phyloP scores from a whole-genome alignment of 2,888 invertebrate species.

The Luperina nickerlii region DNA sequence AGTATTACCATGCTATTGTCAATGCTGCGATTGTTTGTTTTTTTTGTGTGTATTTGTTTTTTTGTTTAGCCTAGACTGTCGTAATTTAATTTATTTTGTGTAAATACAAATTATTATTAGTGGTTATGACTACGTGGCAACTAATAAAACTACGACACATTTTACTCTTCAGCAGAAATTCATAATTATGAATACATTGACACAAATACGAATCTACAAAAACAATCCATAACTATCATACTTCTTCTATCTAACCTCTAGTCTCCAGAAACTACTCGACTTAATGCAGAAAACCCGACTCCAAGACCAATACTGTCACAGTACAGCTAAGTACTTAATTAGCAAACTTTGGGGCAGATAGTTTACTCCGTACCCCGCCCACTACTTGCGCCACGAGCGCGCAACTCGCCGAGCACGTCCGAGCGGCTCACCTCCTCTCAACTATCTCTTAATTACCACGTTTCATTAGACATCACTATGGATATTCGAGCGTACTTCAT shows the following conservation, averaged over 20 bases:
- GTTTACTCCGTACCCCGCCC: conserved; percentile 15
- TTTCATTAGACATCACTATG: conserved; percentile 28
- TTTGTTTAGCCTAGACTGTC: background rate
- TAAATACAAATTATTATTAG: background rate
- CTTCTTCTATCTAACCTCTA: conserved; percentile 8
- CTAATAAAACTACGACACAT: background rate
- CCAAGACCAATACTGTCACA: conserved; percentile 31
- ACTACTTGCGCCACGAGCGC: conserved; percentile 26
- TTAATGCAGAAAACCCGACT: conserved; percentile 35
- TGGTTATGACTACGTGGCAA: background rate
- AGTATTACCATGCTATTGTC: background rate
- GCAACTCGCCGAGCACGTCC: conserved; percentile 20
- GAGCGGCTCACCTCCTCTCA: conserved; percentile 31
- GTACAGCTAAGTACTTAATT: conserved; percentile 48
- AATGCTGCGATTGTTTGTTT: too few species aligned
- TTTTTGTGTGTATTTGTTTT: background rate
- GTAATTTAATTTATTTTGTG: background rate
- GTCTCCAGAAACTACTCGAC: conserved; percentile 25
- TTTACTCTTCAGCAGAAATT: background rate
- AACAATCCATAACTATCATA: background rate
- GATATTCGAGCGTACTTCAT: conserved; percentile 1
- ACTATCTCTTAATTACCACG: conserved; percentile 45
- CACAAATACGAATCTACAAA: background rate
- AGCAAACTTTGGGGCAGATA: conserved; percentile 46
- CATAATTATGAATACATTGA: background rate